A percentile compares a stretch with the other conserved stretches of the same genome.
These are phyloP conservation scores for Taenaris catops DNA, from an alignment of 2,888 invertebrate genomes.

Conservation along the genomic window DNA sequence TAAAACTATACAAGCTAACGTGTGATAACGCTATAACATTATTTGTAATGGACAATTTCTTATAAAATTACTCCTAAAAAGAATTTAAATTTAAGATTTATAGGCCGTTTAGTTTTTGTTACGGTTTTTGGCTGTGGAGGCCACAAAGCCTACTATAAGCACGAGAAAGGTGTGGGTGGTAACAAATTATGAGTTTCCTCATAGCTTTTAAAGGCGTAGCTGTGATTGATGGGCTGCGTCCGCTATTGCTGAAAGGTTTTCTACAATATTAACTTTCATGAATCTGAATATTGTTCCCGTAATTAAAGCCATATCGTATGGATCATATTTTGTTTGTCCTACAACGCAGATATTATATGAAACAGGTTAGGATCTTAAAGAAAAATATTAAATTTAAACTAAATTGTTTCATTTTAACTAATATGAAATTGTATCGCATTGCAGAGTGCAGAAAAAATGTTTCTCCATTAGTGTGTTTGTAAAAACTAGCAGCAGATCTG, in stretches of 20 bases:
- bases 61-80: conserved; percentile 1
- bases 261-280: conserved; percentile 28
- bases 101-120: conserved; percentile 12
- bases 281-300: background rate
- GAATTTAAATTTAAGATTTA: conserved; percentile 14
- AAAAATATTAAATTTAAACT: no score
- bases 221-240: conserved; percentile 61
- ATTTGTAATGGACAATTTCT: background rate
- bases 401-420: no score
- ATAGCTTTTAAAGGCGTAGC: conserved; percentile 41
- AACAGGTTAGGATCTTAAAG: no score
- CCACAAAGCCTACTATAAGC: conserved; percentile 24
- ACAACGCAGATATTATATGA: no score
- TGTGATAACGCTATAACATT: background rate
- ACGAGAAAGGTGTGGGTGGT: conserved; percentile 30
- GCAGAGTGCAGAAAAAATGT: no score
- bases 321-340: no score
- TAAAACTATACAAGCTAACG: no score
- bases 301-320: background rate
- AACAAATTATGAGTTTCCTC: conserved; percentile 34
- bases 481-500: no score
- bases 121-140: conserved; percentile 12
- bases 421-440: no score
- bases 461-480: no score
- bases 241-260: conserved; percentile 48